These are phyloP conservation scores for Drosophila neocordata DNA, from an alignment of 1,140 invertebrate species.

Conservation along the genomic window DNA sequence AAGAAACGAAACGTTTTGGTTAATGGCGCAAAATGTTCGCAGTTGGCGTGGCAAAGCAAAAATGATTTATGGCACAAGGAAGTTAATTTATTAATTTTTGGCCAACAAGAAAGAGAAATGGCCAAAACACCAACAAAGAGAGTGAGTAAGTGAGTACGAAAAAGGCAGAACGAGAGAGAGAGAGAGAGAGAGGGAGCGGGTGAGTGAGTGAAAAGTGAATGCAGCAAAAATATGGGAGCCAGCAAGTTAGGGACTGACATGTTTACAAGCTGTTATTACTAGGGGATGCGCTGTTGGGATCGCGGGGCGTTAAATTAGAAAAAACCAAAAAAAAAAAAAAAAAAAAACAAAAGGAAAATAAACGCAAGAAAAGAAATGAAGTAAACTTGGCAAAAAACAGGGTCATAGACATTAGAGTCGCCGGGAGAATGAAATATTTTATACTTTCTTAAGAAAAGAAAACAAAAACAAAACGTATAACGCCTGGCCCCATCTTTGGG, in stretches of 20 bases:
- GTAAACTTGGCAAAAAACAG: slow-evolving; percentile 50
- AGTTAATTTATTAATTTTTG: slow-evolving; percentile 82
- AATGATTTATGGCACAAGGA: slow-evolving; percentile 80
- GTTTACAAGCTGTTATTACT: slow-evolving; percentile 61
- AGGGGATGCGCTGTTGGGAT: slow-evolving; percentile 34
- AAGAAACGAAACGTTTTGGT: slow-evolving; percentile 58
- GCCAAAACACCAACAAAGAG: neutral
- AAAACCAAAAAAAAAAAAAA: slow-evolving; percentile 14
- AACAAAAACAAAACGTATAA: neutral
- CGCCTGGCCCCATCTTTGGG: neutral
- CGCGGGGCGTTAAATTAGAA: slow-evolving; percentile 35
- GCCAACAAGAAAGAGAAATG: slow-evolving; percentile 21
- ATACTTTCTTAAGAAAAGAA: slow-evolving; percentile 1
- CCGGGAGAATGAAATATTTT: neutral
- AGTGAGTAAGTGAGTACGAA: slow-evolving; percentile 1
- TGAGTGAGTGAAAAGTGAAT: slow-evolving; percentile 10
- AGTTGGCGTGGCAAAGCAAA: slow-evolving; percentile 62
- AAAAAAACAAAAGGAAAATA: slow-evolving; percentile 33
- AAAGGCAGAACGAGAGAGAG: slow-evolving; percentile 14
- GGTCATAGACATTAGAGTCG: slow-evolving; percentile 49
- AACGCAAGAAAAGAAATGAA: neutral
- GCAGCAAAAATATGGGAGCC: slow-evolving; percentile 10
- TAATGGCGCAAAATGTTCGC: slow-evolving; percentile 80
- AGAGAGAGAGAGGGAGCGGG: slow-evolving; percentile 8
- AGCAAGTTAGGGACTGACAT: slow-evolving; percentile 31